Percentiles rank a stretch among this genome's conserved stretches.
These are phyloP conservation scores for Myxocyprinus asiaticus DNA, from an alignment of 2,113 vertebrate genomes.

Conservation along the genomic window DNA sequence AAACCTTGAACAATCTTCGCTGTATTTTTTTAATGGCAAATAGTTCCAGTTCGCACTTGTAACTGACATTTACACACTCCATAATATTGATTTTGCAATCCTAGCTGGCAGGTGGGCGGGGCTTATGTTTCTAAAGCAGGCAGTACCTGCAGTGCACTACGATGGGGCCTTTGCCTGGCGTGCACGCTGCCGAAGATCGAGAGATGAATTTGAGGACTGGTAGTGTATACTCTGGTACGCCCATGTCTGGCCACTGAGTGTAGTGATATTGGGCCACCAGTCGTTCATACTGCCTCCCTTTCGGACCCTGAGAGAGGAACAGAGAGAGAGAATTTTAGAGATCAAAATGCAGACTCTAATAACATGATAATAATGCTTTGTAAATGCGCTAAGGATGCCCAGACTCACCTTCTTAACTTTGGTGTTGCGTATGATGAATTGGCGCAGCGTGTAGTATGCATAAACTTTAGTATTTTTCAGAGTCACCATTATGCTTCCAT, in stretches of 20 bases:
- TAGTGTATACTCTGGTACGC: conserved; percentile 93
- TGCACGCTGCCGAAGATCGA: conserved; percentile 87
- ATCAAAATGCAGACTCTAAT: neutral
- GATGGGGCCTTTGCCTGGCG: conserved; percentile 86
- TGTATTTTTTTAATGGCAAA: neutral
- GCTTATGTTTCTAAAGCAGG: neutral
- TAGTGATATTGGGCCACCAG: conserved; percentile 94
- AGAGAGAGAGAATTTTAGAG: conserved; percentile 3
- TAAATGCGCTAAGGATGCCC: neutral
- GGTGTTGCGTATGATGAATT: conserved; percentile 88
- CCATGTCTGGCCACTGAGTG: conserved; percentile 99
- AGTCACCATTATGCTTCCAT: conserved; percentile 92
- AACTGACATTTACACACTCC: neutral
- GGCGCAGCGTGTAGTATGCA: conserved; percentile 94
- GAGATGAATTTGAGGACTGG: conserved; percentile 95
- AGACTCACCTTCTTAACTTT: conserved; percentile 91
- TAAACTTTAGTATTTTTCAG: conserved; percentile 93
- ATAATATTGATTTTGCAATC: neutral
- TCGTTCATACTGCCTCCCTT: conserved; percentile 89
- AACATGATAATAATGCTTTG: too few relatives aligned
- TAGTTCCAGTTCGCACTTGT: too few relatives aligned
- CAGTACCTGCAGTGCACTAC: conserved; percentile 96
- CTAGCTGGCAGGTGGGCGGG: neutral
- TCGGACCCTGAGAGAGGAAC: conserved; percentile 80
- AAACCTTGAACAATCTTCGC: too few relatives aligned